Evolutionary conservation across 2,888 invertebrate genomes (phyloP).

Genomic region (Stenoptilia bipunctidactyla): DNA sequence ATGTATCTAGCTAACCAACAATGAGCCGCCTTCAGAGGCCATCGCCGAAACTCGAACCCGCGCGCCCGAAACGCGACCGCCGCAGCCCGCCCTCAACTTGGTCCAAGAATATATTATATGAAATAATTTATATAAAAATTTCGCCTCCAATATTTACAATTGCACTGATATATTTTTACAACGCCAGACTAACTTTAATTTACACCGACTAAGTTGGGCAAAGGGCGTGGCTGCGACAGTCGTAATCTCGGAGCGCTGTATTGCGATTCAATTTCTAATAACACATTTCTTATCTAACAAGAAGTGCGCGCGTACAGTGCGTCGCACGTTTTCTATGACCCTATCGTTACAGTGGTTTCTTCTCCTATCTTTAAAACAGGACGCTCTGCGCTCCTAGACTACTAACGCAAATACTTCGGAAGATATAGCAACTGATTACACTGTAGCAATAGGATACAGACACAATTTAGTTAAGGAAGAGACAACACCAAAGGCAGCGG

Average conservation of each 20-base stretch:
- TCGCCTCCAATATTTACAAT: conserved; percentile 67
- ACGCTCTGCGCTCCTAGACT: conserved; percentile 1
- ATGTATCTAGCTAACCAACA: background rate
- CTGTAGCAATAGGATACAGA: conserved; percentile 63
- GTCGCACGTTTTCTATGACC: conserved; percentile 34
- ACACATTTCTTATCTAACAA: conserved; percentile 63
- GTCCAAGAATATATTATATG: conserved; percentile 46
- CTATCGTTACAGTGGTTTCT: conserved; percentile 57
- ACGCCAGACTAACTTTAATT: conserved; percentile 55
- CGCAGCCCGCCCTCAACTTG: conserved; percentile 33
- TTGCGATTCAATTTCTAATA: conserved; percentile 60
- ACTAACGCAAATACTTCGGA: conserved; percentile 29
- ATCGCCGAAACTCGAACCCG: conserved; percentile 9
- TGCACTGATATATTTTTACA: conserved; percentile 53
- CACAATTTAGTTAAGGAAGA: conserved; percentile 45
- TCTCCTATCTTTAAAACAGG: conserved; percentile 11
- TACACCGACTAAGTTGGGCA: conserved; percentile 51
- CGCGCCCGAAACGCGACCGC: conserved; percentile 20
- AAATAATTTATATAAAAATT: conserved; percentile 68
- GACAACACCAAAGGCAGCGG: conserved; percentile 65
- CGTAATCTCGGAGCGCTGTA: conserved; percentile 22
- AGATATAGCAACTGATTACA: conserved; percentile 54
- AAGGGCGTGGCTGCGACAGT: conserved; percentile 24
- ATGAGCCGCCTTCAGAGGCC: background rate
- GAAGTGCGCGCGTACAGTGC: conserved; percentile 53